A percentile compares a stretch with the other conserved stretches of the same genome.
These are phyloP conservation scores for Hemibagrus guttatus DNA, from an alignment of 2,797 vertebrate species.

Conservation along the genomic window DNA sequence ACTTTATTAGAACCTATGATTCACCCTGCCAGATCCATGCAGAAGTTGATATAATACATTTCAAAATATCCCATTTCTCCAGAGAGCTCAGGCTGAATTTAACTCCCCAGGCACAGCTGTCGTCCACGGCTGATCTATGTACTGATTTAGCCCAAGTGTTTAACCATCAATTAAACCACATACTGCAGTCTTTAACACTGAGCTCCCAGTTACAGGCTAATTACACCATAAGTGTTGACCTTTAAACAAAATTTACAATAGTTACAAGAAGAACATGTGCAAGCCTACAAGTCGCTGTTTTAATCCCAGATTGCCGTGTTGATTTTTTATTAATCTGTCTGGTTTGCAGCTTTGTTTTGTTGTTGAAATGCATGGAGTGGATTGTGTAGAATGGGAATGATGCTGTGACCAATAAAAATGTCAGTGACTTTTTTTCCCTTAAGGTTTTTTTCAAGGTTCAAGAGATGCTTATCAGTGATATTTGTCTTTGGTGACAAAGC, in stretches of 20 bases:
- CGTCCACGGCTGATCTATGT: constrained; percentile 12
- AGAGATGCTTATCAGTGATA: constrained; percentile 36
- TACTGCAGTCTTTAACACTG: constrained; percentile 18
- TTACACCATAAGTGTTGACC: constrained; percentile 32
- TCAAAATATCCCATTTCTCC: constrained; percentile 31
- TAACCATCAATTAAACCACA: constrained; percentile 44
- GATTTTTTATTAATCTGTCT: constrained; percentile 7
- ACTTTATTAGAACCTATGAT: constrained; percentile 25
- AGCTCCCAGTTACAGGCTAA: constrained; percentile 22
- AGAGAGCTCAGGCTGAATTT: constrained; percentile 27
- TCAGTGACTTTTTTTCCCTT: constrained; percentile 32
- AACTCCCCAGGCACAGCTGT: constrained; percentile 24
- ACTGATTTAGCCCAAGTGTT: constrained; percentile 30
- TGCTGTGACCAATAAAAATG: constrained; percentile 49
- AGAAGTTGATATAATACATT: constrained; percentile 35
- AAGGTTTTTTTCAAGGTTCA: constrained; percentile 29
- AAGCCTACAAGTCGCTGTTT: constrained; percentile 39
- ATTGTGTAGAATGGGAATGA: constrained; percentile 18
- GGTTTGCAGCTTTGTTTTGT: constrained; percentile 25
- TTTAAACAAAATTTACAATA: constrained; percentile 22
- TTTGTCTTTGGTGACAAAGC: constrained; percentile 34
- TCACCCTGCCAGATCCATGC: constrained; percentile 19
- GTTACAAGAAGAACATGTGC: constrained; percentile 1
- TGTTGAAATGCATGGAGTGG: constrained; percentile 41
- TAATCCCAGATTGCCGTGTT: constrained; percentile 41